Evolutionary conservation across 2,888 invertebrate species (phyloP).

Genomic region (Pediacus dermestoides): DNA sequence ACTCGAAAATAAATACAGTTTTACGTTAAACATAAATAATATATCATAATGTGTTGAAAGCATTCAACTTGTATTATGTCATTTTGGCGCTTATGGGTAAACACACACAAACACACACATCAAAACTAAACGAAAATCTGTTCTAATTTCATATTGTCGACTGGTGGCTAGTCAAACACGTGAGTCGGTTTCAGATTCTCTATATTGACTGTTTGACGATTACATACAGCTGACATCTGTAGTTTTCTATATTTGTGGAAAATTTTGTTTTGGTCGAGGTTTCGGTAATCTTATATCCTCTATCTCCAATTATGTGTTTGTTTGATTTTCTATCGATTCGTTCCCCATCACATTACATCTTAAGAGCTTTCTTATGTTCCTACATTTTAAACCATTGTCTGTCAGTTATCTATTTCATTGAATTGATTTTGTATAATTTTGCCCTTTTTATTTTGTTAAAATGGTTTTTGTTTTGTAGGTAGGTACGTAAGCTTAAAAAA

Average conservation of each 20-base stretch:
- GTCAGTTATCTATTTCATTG: too few species aligned
- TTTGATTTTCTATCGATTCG: conserved; percentile 1
- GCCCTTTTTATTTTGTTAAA: too few species aligned
- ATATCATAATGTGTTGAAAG: too few species aligned
- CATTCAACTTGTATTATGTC: too few species aligned
- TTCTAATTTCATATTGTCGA: conserved; percentile 33
- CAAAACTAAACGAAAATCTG: conserved; percentile 23
- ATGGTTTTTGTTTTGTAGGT: too few species aligned
- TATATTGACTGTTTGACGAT: conserved; percentile 22
- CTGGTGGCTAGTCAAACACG: conserved; percentile 25
- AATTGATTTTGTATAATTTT: too few species aligned
- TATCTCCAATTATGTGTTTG: conserved; percentile 1
- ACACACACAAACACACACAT: conserved; percentile 6
- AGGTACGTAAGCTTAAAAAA: too few species aligned
- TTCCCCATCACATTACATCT: not conserved
- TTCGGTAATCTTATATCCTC: conserved; percentile 1
- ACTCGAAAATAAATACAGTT: too few species aligned
- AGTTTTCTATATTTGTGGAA: conserved; percentile 20
- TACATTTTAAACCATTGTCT: too few species aligned
- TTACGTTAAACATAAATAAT: too few species aligned
- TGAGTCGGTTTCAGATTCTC: conserved; percentile 27
- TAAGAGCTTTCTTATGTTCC: conserved; percentile 1
- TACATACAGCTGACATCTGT: conserved; percentile 26
- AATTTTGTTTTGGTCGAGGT: too few species aligned
- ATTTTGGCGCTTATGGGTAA: conserved; percentile 7